phyloP scores from a whole-genome alignment of 2,888 invertebrate species.

The Xestia rhomboidea region DNA sequence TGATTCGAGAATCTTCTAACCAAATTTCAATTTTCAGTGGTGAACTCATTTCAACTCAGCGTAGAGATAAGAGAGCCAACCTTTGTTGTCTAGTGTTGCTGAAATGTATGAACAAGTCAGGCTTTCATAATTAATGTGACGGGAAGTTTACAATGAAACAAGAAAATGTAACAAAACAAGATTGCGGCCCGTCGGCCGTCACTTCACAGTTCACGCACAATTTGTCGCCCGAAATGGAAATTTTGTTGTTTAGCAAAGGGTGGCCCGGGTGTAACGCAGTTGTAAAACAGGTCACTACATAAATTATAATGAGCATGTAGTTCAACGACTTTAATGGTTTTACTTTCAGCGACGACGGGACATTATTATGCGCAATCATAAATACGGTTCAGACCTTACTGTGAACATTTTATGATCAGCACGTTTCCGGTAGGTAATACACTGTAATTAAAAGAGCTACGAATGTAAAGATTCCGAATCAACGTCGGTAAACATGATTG shows the following conservation, averaged over 20 bases:
- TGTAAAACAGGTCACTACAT: constrained; percentile 62
- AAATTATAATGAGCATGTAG: constrained; percentile 55
- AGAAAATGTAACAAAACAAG: constrained; percentile 35
- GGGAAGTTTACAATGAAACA: constrained; percentile 44
- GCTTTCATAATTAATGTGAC: constrained; percentile 13
- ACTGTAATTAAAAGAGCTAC: constrained; percentile 40
- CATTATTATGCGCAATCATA: constrained; percentile 39
- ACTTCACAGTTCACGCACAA: constrained; percentile 40
- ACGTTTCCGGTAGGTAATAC: constrained; percentile 48
- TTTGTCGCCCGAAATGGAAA: constrained; percentile 56
- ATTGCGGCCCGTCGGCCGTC: constrained; percentile 13
- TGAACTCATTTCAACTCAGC: constrained; percentile 29
- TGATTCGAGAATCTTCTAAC: constrained; percentile 24
- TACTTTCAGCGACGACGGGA: constrained; percentile 62
- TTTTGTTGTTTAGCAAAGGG: constrained; percentile 59
- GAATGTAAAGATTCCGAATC: constrained; percentile 45
- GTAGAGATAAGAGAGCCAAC: constrained; percentile 22
- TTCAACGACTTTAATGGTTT: constrained; percentile 60
- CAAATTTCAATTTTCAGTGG: constrained; percentile 14
- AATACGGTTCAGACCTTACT: constrained; percentile 19
- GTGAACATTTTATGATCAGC: constrained; percentile 25
- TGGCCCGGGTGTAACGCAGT: constrained; percentile 50
- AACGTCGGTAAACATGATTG: constrained; percentile 37
- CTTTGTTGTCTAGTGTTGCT: constrained; percentile 25
- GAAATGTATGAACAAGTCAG: constrained; percentile 22